A percentile compares a stretch with the other conserved stretches of the same genome.
These are phyloP conservation scores for Glossophaga mutica DNA, from an alignment of 2,797 vertebrate species.

Conservation along the genomic window DNA sequence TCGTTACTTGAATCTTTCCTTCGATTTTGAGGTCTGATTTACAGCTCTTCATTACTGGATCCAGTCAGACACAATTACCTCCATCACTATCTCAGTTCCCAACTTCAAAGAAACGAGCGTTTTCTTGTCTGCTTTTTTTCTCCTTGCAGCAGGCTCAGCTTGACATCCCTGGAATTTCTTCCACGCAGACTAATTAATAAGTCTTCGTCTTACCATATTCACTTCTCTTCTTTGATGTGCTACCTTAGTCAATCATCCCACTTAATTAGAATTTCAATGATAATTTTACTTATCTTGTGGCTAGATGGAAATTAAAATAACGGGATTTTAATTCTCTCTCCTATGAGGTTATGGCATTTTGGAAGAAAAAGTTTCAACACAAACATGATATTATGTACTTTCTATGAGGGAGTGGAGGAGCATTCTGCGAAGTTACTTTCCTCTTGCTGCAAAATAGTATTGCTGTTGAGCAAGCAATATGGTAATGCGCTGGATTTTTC, in stretches of 20 bases:
- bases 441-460: constrained; percentile 78
- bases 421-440: constrained; percentile 77
- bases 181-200: constrained; percentile 90
- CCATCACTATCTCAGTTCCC: constrained; percentile 85
- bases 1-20: constrained; percentile 87
- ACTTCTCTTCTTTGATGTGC: constrained; percentile 90
- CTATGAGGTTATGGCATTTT: constrained; percentile 82
- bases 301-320: constrained; percentile 89
- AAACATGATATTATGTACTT: constrained; percentile 80
- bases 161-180: constrained; percentile 88
- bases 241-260: constrained; percentile 90
- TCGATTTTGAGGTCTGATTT: constrained; percentile 86
- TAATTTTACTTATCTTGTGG: constrained; percentile 89
- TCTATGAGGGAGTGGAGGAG: constrained; percentile 53
- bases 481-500: constrained; percentile 51
- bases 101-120: constrained; percentile 94
- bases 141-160: constrained; percentile 87
- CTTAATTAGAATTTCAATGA: constrained; percentile 90
- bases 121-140: constrained; percentile 85
- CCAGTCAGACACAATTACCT: constrained; percentile 95
- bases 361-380: constrained; percentile 84
- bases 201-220: constrained; percentile 89
- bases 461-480: constrained; percentile 72
- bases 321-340: constrained; percentile 84
- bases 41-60: constrained; percentile 92